Evolutionary conservation across 1,140 invertebrate species (phyloP).

Genomic region (Melitaea cinxia): DNA sequence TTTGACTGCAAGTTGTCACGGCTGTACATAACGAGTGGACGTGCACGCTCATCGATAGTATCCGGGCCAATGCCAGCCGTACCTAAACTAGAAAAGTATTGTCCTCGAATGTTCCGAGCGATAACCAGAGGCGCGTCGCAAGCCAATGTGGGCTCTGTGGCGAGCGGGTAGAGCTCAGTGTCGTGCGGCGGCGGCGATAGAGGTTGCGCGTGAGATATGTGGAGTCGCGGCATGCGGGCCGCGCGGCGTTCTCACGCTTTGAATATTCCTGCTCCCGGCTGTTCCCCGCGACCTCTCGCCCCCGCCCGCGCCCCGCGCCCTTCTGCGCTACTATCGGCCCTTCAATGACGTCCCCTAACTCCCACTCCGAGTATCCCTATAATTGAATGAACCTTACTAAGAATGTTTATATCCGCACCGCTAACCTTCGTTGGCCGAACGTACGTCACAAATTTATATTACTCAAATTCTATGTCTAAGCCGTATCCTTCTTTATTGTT

Average conservation of each 20-base stretch:
- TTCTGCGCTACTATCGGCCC: slow-evolving; percentile 46
- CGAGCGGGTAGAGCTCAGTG: slow-evolving; percentile 43
- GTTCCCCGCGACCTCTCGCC: slow-evolving; percentile 42
- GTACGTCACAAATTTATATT: slow-evolving; percentile 13
- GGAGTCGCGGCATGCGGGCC: slow-evolving; percentile 78
- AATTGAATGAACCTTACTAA: slow-evolving; percentile 75
- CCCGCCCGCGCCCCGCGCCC: slow-evolving; percentile 33
- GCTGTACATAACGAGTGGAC: slow-evolving; percentile 54
- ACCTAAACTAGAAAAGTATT: slow-evolving; percentile 81
- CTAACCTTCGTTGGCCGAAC: slow-evolving; percentile 38
- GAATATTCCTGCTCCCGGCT: slow-evolving; percentile 77
- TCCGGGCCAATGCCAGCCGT: slow-evolving; percentile 79
- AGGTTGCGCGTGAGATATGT: slow-evolving; percentile 80
- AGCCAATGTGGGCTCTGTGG: slow-evolving; percentile 49
- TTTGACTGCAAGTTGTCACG: slow-evolving; percentile 28
- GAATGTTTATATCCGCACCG: slow-evolving; percentile 60
- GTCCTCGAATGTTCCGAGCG: slow-evolving; percentile 78
- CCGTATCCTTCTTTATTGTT: background rate
- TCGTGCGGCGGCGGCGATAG: slow-evolving; percentile 44
- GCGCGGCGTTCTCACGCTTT: slow-evolving; percentile 79
- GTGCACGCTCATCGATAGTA: slow-evolving; percentile 71
- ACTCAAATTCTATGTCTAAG: slow-evolving; percentile 10
- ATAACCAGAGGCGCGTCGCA: slow-evolving; percentile 60
- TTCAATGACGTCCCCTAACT: slow-evolving; percentile 71
- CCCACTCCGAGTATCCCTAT: slow-evolving; percentile 62